Percentiles rank a stretch among this genome's conserved stretches.
These are phyloP conservation scores for Zapus hudsonius DNA, from an alignment of 2,113 vertebrate species.

Conservation along the genomic window DNA sequence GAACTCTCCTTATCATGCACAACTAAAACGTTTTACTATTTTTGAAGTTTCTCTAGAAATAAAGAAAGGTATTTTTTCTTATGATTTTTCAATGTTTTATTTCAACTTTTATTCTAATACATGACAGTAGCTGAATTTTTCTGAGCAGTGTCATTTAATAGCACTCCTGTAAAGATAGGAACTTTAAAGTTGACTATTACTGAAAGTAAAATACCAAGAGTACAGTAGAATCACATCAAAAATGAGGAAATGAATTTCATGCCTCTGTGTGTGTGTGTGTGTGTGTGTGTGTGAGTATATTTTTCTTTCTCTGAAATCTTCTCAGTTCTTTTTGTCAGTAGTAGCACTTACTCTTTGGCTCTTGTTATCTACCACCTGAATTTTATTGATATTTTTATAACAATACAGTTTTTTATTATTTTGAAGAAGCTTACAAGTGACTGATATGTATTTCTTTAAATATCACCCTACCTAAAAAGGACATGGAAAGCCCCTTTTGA, in stretches of 20 bases:
- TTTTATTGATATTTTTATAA: background rate
- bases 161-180: background rate
- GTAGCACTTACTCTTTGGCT: background rate
- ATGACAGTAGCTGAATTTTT: background rate
- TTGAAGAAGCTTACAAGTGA: background rate
- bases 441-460: background rate
- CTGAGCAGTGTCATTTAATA: background rate
- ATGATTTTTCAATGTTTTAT: background rate
- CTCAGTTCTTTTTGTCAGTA: background rate
- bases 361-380: background rate
- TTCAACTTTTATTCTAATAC: constrained; percentile 20
- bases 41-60: constrained; percentile 6
- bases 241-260: background rate
- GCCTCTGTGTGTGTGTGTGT: background rate
- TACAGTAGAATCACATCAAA: background rate
- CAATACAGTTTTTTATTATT: background rate
- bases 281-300: too few species aligned
- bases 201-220: background rate
- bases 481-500: background rate
- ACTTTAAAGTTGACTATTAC: background rate
- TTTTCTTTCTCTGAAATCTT: background rate
- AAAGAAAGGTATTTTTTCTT: background rate
- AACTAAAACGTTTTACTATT: background rate
- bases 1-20: background rate
- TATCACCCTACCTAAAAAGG: background rate